Conservation (phyloP, 30 jellyfish, hydroid and myxozoan genomes). For the Rhopilema esculentum region DNA sequence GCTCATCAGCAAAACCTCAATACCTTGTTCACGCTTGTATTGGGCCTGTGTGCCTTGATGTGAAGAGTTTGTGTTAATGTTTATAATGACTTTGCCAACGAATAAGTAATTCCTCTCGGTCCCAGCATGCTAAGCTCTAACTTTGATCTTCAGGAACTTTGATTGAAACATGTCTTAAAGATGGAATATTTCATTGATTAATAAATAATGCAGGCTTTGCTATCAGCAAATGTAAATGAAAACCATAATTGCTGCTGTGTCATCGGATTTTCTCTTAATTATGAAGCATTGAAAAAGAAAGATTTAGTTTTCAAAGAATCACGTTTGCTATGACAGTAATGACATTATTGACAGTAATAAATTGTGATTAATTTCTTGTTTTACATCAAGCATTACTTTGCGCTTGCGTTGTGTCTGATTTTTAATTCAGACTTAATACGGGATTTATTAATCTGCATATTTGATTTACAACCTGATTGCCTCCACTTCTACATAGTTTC, state of each 20-base stretch:
- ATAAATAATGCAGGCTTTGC: neutral
- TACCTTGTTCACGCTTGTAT: neutral
- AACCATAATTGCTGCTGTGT: neutral
- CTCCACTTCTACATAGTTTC: too few relatives aligned
- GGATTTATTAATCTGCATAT: too few relatives aligned
- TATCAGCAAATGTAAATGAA: neutral
- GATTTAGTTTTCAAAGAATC: neutral
- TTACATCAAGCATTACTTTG: neutral
- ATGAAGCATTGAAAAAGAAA: neutral
- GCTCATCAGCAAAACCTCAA: conserved; percentile 35
- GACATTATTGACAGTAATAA: neutral
- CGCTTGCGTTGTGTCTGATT: too few relatives aligned
- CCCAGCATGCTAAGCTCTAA: too few relatives aligned
- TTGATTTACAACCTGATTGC: too few relatives aligned
- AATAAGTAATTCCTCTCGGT: too few relatives aligned
- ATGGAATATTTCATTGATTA: neutral
- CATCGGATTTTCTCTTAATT: neutral
- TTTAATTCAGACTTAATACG: too few relatives aligned
- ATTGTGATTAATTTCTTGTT: neutral
- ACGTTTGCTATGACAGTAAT: neutral
- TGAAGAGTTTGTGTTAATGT: neutral
- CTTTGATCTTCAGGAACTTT: too few relatives aligned
- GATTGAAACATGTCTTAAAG: neutral
- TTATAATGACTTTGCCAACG: neutral
- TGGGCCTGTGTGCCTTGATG: neutral